Evolutionary conservation across 2,888 invertebrate genomes (phyloP), one percentile per base, ranked within the genome.

Genomic region (Amblyteles armatorius): DNA sequence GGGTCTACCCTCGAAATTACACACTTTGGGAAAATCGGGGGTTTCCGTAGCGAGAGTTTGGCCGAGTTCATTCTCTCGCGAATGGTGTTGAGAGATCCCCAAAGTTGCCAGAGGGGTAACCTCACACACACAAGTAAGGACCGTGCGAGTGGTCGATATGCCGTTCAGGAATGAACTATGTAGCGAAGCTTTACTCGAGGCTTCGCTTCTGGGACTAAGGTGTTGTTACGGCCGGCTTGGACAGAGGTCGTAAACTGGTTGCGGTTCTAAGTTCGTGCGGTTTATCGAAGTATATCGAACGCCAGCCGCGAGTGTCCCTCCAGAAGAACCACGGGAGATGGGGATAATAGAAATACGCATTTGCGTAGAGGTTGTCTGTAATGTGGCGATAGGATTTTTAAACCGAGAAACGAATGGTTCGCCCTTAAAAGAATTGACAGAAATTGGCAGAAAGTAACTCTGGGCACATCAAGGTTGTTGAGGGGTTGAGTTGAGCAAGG

Each of bases 231-330:
- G 63, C 44, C 71, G 71, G 60, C 19, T 13, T 48, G 13, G 71
- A 29, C 71, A 16, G 11, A 22, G 65, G 13, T 26, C 50, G 65
- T 65, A 65, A 82, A 82, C 82, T 72, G 77, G 71, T 78, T 82
- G 77, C 65, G 77, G 72, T 73, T 63, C 44, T 22, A 67, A 82
- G 22, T 77, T 82, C 48, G 57, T 55, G n/a, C 33, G 26, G 55
- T 71, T 67, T 36, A 36, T 72, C 57, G 36, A 60, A 36, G 57
- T 52, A 71, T 71, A 82, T 67, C 72, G 72, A 67, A 55, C 16
- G 36, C 67, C 19, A 52, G 48, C 81, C 50, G 33, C 44, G n/a
- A 6, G 13, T 3, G 13, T 26, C 57, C 13, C 13, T 26, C 3
- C 4, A 26, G 57, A 26, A 9, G 26, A 13, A 9, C 26, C 57